Conservation (phyloP, 2,797 vertebrate species). For the Morelia viridis region DNA sequence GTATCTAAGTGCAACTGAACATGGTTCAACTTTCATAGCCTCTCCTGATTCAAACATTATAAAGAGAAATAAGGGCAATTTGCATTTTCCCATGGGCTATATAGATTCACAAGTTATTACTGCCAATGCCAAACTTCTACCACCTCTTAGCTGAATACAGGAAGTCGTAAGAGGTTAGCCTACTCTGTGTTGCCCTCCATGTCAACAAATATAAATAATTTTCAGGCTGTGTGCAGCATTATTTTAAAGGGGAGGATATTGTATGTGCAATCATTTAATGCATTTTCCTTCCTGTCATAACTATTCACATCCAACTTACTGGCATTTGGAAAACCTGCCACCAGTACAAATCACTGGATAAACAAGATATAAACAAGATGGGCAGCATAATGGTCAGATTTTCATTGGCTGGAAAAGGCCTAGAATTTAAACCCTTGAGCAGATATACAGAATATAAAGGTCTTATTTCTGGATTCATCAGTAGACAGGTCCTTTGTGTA, state of each 20-base stretch:
- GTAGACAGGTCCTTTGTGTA: too few relatives aligned
- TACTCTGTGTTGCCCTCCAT: not conserved
- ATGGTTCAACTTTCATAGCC: too few relatives aligned
- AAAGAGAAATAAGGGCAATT: not conserved
- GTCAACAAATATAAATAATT: not conserved
- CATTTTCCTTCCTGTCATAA: not conserved
- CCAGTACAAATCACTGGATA: not conserved
- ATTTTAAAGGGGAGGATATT: not conserved
- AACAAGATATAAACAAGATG: not conserved
- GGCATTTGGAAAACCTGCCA: not conserved
- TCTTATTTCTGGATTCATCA: not conserved
- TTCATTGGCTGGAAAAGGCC: not conserved
- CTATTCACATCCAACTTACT: not conserved
- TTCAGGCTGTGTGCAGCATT: not conserved
- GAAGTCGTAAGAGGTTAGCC: not conserved
- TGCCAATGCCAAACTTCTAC: not conserved
- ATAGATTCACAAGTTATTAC: not conserved
- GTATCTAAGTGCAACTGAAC: not conserved
- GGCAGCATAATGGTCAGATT: not conserved
- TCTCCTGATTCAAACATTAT: not conserved
- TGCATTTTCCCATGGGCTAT: not conserved
- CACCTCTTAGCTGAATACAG: not conserved
- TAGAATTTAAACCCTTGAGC: not conserved
- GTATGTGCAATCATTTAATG: not conserved
- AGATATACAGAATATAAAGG: not conserved